A percentile compares a stretch with the other conserved stretches of the same genome.
Conservation (phyloP, 2,888 invertebrate genomes). For the Troglohyphantes excavatus region DNA sequence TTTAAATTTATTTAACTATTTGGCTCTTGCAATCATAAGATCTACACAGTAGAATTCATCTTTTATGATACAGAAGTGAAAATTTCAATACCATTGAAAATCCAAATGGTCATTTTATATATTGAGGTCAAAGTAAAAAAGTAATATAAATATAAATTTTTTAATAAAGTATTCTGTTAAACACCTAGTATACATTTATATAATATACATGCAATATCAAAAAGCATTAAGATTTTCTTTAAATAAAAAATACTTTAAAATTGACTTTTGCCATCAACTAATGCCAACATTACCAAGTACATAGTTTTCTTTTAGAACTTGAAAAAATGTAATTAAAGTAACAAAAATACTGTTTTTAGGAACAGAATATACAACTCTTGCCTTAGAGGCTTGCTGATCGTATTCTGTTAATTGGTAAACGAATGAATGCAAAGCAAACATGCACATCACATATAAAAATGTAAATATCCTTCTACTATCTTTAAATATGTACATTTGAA, state of each 20-base stretch:
- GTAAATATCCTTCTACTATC: slow-evolving; percentile 39
- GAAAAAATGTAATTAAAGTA: background rate
- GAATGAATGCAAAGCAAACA: slow-evolving; percentile 55
- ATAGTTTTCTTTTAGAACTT: background rate
- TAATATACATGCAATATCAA: no score
- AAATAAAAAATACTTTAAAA: background rate
- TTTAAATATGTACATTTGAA: slow-evolving; percentile 26
- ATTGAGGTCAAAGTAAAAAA: no score
- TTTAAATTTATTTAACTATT: no score
- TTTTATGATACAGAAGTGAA: no score
- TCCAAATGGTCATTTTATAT: no score
- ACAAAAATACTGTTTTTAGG: background rate
- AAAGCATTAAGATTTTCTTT: no score
- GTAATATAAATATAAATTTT: no score
- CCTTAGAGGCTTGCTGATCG: slow-evolving; percentile 50
- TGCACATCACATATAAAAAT: slow-evolving; percentile 54
- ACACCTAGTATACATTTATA: no score
- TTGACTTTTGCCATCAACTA: background rate
- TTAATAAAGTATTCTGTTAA: no score
- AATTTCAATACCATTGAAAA: no score
- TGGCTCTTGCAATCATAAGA: no score
- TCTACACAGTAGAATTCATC: no score
- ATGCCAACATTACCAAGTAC: background rate
- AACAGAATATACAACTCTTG: slow-evolving; percentile 21
- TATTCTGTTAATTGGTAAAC: background rate